phyloP scores from a whole-genome alignment of 2,797 vertebrate species.

The Zalophus californianus region DNA sequence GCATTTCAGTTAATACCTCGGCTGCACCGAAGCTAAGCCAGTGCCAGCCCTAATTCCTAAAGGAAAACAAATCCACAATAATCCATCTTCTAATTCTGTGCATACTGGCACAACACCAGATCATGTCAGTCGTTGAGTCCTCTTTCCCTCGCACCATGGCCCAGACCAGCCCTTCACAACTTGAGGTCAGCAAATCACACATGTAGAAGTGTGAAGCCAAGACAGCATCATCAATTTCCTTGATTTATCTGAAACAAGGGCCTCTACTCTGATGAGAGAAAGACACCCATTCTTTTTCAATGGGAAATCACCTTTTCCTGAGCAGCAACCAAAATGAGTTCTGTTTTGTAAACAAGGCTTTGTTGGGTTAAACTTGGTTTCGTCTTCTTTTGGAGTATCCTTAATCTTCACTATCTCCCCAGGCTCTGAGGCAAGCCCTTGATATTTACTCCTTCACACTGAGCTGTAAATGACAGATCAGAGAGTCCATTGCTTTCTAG shows the following conservation, averaged over 20 bases:
- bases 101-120: slow-evolving; percentile 85
- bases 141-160: slow-evolving; percentile 78
- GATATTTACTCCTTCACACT: not conserved
- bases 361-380: not conserved
- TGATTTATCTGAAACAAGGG: slow-evolving; percentile 76
- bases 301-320: slow-evolving; percentile 23
- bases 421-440: not conserved
- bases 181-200: slow-evolving; percentile 83
- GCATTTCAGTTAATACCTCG: slow-evolving; percentile 90
- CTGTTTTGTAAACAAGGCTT: not conserved
- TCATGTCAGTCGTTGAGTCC: slow-evolving; percentile 79
- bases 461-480: not conserved
- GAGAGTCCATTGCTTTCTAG: slow-evolving; percentile 4
- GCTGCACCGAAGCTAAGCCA: slow-evolving; percentile 89
- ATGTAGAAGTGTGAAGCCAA: slow-evolving; percentile 75
- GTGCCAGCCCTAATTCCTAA: slow-evolving; percentile 91
- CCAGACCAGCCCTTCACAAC: slow-evolving; percentile 74
- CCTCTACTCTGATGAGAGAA: slow-evolving; percentile 31
- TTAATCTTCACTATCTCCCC: not conserved
- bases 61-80: slow-evolving; percentile 91
- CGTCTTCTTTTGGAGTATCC: not conserved
- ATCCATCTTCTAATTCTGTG: slow-evolving; percentile 90
- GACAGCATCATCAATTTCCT: slow-evolving; percentile 69
- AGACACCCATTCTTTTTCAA: not conserved
- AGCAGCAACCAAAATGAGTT: not conserved